These are phyloP conservation scores for Scrobipalpa costella DNA, from an alignment of 2,888 invertebrate species.

Conservation along the genomic window DNA sequence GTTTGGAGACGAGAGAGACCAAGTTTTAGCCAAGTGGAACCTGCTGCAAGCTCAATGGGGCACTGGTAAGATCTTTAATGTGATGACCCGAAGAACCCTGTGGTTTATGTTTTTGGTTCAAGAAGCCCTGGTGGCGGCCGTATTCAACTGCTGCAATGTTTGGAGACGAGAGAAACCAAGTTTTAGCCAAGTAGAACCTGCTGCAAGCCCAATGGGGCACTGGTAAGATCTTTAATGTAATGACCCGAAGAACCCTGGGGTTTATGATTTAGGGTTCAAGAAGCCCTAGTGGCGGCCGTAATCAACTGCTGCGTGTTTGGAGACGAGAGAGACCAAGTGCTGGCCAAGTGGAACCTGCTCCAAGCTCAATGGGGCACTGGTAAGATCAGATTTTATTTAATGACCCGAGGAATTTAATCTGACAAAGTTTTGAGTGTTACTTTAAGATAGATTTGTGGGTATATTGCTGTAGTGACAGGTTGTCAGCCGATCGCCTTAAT, in stretches of 20 bases:
- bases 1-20: conserved; percentile 97
- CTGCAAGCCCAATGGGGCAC: conserved; percentile 94
- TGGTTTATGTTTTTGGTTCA: conserved; percentile 69
- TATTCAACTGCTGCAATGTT: conserved; percentile 91
- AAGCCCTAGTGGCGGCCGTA: conserved; percentile 87
- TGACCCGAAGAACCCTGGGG: no score
- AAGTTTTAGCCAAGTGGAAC: conserved; percentile 96
- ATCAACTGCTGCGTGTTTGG: conserved; percentile 92
- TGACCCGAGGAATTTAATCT: no score
- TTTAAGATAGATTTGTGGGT: no score
- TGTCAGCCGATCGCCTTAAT: no score
- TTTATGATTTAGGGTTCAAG: no score
- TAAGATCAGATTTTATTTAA: no score
- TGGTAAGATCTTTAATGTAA: conserved; percentile 79
- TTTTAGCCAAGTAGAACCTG: conserved; percentile 97
- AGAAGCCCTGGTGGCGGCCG: conserved; percentile 87
- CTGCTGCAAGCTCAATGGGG: conserved; percentile 95
- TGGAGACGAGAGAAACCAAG: conserved; percentile 96
- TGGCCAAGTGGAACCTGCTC: conserved; percentile 97
- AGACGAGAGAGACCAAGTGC: conserved; percentile 95
- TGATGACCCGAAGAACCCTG: no score
- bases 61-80: conserved; percentile 79
- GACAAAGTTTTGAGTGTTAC: no score
- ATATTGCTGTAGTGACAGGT: no score
- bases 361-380: conserved; percentile 95